Conservation (phyloP, 2,797 vertebrate genomes). For the Enteromius fasciolatus region DNA sequence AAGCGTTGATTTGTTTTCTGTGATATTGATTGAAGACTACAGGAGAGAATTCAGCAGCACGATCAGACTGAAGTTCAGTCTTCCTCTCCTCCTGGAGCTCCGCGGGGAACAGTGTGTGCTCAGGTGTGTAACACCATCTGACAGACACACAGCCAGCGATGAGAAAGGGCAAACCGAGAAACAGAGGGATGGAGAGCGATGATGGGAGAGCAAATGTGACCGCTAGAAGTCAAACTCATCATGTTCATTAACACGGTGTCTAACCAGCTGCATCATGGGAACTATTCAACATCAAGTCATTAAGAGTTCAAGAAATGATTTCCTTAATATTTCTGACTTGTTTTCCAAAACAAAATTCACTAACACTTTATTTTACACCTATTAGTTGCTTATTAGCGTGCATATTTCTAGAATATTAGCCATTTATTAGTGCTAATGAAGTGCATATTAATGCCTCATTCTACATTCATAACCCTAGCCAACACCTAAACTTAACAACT, state of each 20-base stretch:
- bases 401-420: too few relatives aligned
- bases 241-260: not conserved
- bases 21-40: not conserved
- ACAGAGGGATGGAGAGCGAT: slow-evolving; percentile 25
- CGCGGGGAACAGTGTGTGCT: slow-evolving; percentile 66
- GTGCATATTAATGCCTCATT: too few relatives aligned
- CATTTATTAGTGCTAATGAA: too few relatives aligned
- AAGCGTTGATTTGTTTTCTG: not conserved
- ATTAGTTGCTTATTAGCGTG: too few relatives aligned
- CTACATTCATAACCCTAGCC: too few relatives aligned
- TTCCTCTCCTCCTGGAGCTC: slow-evolving; percentile 38
- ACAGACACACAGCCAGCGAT: slow-evolving; percentile 70
- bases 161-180: slow-evolving; percentile 34
- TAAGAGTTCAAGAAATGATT: not conserved
- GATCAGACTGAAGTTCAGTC: not conserved
- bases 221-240: slow-evolving; percentile 9
- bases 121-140: slow-evolving; percentile 80
- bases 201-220: not conserved
- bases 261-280: not conserved
- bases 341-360: not conserved
- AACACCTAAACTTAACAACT: too few relatives aligned
- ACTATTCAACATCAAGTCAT: not conserved
- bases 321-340: not conserved
- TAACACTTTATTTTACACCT: too few relatives aligned
- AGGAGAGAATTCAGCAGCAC: not conserved